phyloP scores from a whole-genome alignment of 2,888 invertebrate genomes.

The Stenodema calcarata region DNA sequence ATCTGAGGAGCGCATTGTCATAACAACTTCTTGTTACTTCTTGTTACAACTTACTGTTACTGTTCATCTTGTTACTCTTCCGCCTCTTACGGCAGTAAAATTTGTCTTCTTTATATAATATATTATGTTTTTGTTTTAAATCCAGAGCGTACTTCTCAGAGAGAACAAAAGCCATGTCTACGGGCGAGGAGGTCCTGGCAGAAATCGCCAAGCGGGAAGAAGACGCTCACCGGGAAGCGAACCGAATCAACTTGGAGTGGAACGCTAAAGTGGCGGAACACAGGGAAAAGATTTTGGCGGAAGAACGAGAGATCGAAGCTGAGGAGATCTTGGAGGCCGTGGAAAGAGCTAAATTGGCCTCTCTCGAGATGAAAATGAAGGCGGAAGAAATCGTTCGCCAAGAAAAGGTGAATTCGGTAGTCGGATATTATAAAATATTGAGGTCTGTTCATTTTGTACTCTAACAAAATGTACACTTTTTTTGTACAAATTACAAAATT shows the following conservation, averaged over 20 bases:
- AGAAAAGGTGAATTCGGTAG: constrained; percentile 62
- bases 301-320: constrained; percentile 62
- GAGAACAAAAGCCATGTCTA: constrained; percentile 64
- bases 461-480: no score
- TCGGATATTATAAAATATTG: no score
- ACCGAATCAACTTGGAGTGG: constrained; percentile 73
- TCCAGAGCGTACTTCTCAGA: constrained; percentile 66
- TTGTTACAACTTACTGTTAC: no score
- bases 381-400: constrained; percentile 62
- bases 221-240: constrained; percentile 70
- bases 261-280: constrained; percentile 69
- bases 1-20: no score
- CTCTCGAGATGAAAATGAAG: constrained; percentile 52
- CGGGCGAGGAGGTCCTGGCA: constrained; percentile 56
- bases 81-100: no score
- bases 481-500: not conserved
- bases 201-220: constrained; percentile 66
- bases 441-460: no score
- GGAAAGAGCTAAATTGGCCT: constrained; percentile 43
- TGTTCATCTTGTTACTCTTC: no score
- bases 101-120: no score
- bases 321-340: constrained; percentile 61
- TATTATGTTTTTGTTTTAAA: no score
- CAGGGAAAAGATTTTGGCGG: constrained; percentile 65
- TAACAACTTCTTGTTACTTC: no score